Percentiles rank a stretch among this genome's conserved stretches.
Evolutionary conservation across 1,140 invertebrate genomes (phyloP).

Genomic region (Atta texana): DNA sequence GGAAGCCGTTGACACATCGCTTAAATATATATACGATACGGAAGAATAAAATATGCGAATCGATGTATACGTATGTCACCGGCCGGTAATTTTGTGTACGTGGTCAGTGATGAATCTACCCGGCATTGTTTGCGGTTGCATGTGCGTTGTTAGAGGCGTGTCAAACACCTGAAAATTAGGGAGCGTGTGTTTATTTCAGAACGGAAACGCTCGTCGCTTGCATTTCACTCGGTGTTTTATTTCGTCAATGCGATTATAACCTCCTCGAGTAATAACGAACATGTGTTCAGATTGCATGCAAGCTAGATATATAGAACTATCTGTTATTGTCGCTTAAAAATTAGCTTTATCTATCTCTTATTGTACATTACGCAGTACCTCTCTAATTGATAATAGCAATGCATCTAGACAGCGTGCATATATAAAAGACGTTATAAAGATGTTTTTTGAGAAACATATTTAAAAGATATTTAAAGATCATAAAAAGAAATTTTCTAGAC

Average conservation of each 20-base stretch:
- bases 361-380: background rate
- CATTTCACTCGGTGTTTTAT: background rate
- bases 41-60: constrained; percentile 47
- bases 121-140: constrained; percentile 1
- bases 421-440: background rate
- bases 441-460: too few species aligned
- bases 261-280: background rate
- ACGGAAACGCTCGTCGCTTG: background rate
- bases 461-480: too few species aligned
- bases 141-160: background rate
- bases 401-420: too few species aligned
- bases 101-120: constrained; percentile 59
- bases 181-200: background rate
- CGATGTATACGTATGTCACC: constrained; percentile 68
- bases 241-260: constrained; percentile 13
- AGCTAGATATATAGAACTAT: background rate
- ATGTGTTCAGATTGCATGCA: constrained; percentile 4
- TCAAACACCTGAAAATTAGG: background rate
- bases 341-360: background rate
- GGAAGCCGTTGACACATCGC: background rate
- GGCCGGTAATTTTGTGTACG: constrained; percentile 77
- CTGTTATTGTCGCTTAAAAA: background rate
- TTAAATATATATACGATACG: constrained; percentile 29
- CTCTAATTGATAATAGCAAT: background rate
- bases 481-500: too few species aligned